These are phyloP conservation scores for Percina caprodes DNA, from an alignment of 2,113 vertebrate genomes.

Conservation along the genomic window DNA sequence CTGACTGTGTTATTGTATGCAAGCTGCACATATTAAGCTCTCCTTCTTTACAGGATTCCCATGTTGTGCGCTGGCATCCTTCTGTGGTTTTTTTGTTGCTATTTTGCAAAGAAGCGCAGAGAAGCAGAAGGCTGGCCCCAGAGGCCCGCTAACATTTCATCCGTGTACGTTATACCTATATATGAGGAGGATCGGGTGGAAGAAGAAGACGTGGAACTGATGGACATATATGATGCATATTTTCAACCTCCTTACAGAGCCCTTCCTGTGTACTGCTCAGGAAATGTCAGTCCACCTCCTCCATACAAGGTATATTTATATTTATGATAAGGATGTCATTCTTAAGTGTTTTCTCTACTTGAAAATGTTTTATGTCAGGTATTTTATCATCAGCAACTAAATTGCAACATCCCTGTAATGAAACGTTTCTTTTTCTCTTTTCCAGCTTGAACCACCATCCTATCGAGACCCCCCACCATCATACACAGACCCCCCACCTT, in stretches of 20 bases:
- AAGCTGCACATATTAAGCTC: neutral
- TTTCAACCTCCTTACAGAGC: neutral
- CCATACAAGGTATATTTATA: conserved; percentile 37
- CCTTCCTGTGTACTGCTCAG: neutral
- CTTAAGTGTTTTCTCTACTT: neutral
- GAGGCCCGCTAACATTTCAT: neutral
- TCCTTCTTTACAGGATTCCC: conserved; percentile 41
- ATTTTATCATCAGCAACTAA: neutral
- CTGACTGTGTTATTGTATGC: neutral
- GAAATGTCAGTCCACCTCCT: conserved; percentile 29
- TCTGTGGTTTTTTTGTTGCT: conserved; percentile 48
- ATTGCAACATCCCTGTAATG: neutral
- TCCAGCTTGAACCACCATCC: conserved; percentile 31
- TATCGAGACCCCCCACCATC: conserved; percentile 19
- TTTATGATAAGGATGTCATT: neutral
- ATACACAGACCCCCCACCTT: conserved; percentile 27
- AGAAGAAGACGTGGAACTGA: neutral
- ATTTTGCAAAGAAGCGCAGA: neutral
- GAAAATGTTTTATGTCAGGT: neutral
- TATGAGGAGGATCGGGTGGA: conserved; percentile 16
- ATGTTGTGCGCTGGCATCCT: neutral
- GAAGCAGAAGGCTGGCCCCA: neutral
- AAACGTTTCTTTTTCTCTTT: neutral
- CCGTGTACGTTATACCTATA: conserved; percentile 47
- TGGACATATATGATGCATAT: neutral